Percentiles rank a stretch among this genome's conserved stretches.
Conservation (phyloP, 1,140 invertebrate species). For the Nixonia krombeini region DNA sequence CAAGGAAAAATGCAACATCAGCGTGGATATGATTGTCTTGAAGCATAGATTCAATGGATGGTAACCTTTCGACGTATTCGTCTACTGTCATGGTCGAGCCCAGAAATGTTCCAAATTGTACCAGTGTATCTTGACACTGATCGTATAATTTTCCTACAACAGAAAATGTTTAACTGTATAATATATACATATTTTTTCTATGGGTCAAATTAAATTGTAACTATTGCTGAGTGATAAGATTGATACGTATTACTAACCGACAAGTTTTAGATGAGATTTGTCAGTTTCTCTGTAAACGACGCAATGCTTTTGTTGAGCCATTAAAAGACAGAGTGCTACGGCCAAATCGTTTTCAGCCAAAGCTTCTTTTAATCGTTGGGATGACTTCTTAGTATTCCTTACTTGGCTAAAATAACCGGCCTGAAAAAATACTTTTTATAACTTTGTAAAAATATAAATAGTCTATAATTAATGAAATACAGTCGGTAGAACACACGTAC, state of each 20-base stretch:
- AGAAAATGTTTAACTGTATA: too few species aligned
- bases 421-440: constrained; percentile 62
- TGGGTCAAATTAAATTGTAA: too few species aligned
- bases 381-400: constrained; percentile 96
- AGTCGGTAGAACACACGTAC: too few species aligned
- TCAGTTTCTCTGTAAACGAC: constrained; percentile 91
- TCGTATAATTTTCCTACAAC: constrained; percentile 77
- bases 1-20: constrained; percentile 97
- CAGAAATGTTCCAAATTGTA: constrained; percentile 98
- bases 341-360: constrained; percentile 93
- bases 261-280: constrained; percentile 92
- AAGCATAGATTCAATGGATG: constrained; percentile 89
- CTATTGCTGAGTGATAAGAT: neutral
- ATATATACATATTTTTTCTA: neutral
- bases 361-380: constrained; percentile 95
- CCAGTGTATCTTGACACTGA: constrained; percentile 97
- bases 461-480: neutral
- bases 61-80: constrained; percentile 92
- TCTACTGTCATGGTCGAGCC: constrained; percentile 93
- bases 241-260: constrained; percentile 75
- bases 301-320: constrained; percentile 97
- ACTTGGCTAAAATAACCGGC: constrained; percentile 98
- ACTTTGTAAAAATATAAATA: constrained; percentile 21
- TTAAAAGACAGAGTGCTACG: constrained; percentile 92
- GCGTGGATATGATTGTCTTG: constrained; percentile 94